Evolutionary conservation across 2,888 invertebrate species (phyloP).

Genomic region (Saturnia japonica): DNA sequence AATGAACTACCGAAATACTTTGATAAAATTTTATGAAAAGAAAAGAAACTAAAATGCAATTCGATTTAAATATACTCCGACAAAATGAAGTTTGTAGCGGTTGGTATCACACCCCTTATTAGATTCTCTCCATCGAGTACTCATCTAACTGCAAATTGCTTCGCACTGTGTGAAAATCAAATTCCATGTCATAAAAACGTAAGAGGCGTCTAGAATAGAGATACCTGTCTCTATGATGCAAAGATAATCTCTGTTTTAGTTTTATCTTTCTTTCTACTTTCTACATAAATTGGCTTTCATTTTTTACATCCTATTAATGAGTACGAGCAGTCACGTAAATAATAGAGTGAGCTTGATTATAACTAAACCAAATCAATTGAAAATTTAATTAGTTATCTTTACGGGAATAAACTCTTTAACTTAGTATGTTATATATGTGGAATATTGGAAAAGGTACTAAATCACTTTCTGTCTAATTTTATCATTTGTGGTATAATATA

Average conservation of each 20-base stretch:
- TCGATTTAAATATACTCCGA: slow-evolving; percentile 11
- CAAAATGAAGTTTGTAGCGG: neutral
- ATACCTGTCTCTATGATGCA: neutral
- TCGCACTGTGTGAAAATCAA: slow-evolving; percentile 12
- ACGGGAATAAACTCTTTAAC: neutral
- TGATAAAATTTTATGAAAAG: neutral
- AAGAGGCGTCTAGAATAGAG: neutral
- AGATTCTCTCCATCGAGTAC: slow-evolving; percentile 8
- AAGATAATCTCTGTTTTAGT: neutral
- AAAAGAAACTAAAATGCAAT: neutral
- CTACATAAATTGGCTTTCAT: neutral
- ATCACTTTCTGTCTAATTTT: no score
- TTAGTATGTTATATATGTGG: neutral
- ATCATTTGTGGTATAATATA: no score
- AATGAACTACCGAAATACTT: neutral
- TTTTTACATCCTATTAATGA: neutral
- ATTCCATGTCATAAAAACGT: slow-evolving; percentile 11
- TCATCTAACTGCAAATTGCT: slow-evolving; percentile 15
- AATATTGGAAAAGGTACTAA: neutral
- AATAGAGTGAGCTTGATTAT: neutral
- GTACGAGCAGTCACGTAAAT: neutral
- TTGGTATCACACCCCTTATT: neutral
- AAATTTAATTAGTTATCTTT: neutral
- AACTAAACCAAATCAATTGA: neutral
- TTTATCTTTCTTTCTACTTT: neutral